Evolutionary conservation across 1,140 invertebrate genomes (phyloP).

Genomic region (Radopholus similis): DNA sequence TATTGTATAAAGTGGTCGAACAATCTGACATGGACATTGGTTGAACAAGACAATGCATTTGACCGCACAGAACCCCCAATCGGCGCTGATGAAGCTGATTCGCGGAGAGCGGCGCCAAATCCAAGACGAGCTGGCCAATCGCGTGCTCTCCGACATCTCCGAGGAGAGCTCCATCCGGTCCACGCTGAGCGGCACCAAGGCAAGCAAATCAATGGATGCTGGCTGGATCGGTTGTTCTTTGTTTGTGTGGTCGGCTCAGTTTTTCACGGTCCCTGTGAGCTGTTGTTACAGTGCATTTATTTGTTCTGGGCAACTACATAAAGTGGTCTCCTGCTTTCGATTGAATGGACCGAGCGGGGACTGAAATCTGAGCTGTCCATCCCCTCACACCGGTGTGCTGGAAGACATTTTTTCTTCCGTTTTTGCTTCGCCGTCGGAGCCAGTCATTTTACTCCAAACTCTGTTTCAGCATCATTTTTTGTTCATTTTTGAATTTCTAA

Average conservation of each 20-base stretch:
- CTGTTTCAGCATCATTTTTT: too few relatives aligned
- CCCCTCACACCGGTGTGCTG: too few relatives aligned
- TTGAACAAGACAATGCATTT: neutral
- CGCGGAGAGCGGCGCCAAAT: constrained; percentile 53
- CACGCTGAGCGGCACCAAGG: constrained; percentile 42
- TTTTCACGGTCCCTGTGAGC: too few relatives aligned
- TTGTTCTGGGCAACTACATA: too few relatives aligned
- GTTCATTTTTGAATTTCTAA: neutral
- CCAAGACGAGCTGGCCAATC: constrained; percentile 53
- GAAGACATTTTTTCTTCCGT: too few relatives aligned
- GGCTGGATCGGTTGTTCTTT: neutral
- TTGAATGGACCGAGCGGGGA: too few relatives aligned
- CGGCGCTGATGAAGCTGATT: constrained; percentile 44
- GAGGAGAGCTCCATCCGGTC: constrained; percentile 56
- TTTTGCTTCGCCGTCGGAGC: too few relatives aligned
- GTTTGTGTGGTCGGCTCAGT: too few relatives aligned
- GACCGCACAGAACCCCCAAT: constrained; percentile 13
- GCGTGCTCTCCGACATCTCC: constrained; percentile 50
- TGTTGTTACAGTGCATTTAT: too few relatives aligned
- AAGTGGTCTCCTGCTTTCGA: too few relatives aligned
- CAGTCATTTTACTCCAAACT: neutral
- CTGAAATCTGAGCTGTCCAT: too few relatives aligned
- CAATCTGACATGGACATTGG: neutral
- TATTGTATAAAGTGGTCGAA: neutral
- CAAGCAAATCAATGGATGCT: neutral